Evolutionary conservation across 1,140 invertebrate species (phyloP).

Genomic region (Aporrectodea caliginosa): DNA sequence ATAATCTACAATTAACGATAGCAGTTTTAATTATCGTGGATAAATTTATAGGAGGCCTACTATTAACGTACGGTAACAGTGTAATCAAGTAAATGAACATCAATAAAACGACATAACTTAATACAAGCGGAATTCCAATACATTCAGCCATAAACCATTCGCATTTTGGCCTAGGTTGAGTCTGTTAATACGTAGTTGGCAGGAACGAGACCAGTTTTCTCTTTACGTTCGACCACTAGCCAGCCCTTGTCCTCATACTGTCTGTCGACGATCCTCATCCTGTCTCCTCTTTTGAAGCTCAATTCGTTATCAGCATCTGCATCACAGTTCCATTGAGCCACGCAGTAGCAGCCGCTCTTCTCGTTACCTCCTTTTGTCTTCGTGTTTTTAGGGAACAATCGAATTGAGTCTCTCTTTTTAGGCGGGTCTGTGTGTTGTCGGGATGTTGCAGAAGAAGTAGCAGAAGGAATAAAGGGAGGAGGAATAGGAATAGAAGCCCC

Average conservation of each 20-base stretch:
- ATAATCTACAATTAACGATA: neutral
- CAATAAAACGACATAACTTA: neutral
- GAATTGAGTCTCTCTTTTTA: too few relatives aligned
- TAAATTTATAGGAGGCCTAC: too few relatives aligned
- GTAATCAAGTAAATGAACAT: neutral
- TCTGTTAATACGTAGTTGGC: neutral
- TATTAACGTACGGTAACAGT: neutral
- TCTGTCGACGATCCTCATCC: neutral
- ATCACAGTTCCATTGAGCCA: neutral
- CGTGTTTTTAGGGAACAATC: too few relatives aligned
- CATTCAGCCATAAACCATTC: neutral
- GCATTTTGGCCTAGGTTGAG: neutral
- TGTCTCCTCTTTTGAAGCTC: neutral
- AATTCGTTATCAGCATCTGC: neutral
- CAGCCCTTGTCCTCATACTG: neutral
- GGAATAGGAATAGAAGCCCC: too few relatives aligned
- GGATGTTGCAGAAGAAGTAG: too few relatives aligned
- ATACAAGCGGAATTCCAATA: too few relatives aligned
- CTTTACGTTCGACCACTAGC: neutral
- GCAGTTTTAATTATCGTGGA: neutral
- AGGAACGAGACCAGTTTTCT: neutral
- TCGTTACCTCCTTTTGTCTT: too few relatives aligned
- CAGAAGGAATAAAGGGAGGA: too few relatives aligned
- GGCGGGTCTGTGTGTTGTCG: too few relatives aligned
- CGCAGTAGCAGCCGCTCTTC: too few relatives aligned